Conservation (phyloP, 2,113 vertebrate species). For the Haplochromis vanheusdeni region DNA sequence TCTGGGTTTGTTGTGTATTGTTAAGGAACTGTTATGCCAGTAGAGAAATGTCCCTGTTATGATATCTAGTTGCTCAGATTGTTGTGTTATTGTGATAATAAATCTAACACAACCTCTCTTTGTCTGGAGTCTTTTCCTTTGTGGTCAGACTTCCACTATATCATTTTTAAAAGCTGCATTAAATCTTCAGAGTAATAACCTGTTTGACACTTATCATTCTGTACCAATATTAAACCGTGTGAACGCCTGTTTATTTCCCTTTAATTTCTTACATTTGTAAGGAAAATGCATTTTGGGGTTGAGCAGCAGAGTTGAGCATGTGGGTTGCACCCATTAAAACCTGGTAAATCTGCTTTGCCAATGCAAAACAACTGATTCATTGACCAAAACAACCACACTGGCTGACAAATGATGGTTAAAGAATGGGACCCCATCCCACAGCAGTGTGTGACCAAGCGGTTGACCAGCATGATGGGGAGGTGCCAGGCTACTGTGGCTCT, state of each 20-base stretch:
- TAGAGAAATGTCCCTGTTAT: conserved; percentile 20
- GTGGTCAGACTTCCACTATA: neutral
- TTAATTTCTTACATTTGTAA: neutral
- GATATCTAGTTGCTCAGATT: conserved; percentile 10
- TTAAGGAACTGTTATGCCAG: neutral
- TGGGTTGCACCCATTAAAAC: neutral
- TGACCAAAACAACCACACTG: neutral
- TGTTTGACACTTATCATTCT: neutral
- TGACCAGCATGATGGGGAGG: neutral
- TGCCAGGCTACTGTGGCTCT: neutral
- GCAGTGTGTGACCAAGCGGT: neutral
- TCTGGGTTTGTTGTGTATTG: conserved; percentile 9
- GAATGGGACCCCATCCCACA: neutral
- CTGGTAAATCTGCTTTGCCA: neutral
- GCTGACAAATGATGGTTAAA: neutral
- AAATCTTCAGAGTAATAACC: neutral
- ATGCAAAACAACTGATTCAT: neutral
- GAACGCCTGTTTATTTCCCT: neutral
- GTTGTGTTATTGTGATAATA: conserved; percentile 45
- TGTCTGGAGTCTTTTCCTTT: neutral
- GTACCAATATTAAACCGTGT: neutral
- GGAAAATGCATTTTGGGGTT: neutral
- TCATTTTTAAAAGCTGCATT: neutral
- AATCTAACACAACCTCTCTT: conserved; percentile 12
- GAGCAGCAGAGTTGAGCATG: neutral